phyloP scores from a whole-genome alignment of 2,888 invertebrate species.

The Hirtodrosophila alboralis region DNA sequence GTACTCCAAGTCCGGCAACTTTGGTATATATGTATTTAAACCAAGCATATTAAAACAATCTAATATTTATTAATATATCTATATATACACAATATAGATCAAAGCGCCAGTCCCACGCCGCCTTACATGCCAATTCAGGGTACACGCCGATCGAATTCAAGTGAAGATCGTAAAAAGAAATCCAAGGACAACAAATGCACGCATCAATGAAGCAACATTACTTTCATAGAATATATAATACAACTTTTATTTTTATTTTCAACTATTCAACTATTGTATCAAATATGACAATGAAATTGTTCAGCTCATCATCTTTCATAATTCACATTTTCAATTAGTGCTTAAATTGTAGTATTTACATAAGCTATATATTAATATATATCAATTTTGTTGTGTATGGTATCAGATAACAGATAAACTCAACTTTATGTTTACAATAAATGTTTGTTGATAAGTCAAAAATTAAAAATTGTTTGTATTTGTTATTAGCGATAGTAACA shows the following conservation, averaged over 20 bases:
- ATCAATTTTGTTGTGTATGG: constrained; percentile 31
- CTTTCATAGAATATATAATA: constrained; percentile 7
- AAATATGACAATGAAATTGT: constrained; percentile 72
- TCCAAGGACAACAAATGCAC: constrained; percentile 87
- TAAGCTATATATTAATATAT: no score
- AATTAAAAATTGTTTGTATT: background rate
- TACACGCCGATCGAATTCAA: constrained; percentile 88
- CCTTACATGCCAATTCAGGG: constrained; percentile 92
- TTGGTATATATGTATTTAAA: constrained; percentile 82
- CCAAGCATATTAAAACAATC: background rate
- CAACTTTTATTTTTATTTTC: constrained; percentile 10
- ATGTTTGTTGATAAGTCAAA: constrained; percentile 44
- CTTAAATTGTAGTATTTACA: constrained; percentile 49
- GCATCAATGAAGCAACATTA: constrained; percentile 85
- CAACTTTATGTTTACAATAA: constrained; percentile 50
- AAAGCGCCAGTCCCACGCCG: constrained; percentile 86
- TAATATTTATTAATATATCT: constrained; percentile 14
- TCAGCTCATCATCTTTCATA: constrained; percentile 25
- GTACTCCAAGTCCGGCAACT: constrained; percentile 81
- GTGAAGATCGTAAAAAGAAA: constrained; percentile 86
- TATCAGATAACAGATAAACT: constrained; percentile 26
- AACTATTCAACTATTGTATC: constrained; percentile 22
- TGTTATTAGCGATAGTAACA: background rate
- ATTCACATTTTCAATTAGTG: constrained; percentile 41
- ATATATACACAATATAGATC: constrained; percentile 79